Evolutionary conservation across 2,113 vertebrate species (phyloP).

Genomic region (Oryctolagus cuniculus): DNA sequence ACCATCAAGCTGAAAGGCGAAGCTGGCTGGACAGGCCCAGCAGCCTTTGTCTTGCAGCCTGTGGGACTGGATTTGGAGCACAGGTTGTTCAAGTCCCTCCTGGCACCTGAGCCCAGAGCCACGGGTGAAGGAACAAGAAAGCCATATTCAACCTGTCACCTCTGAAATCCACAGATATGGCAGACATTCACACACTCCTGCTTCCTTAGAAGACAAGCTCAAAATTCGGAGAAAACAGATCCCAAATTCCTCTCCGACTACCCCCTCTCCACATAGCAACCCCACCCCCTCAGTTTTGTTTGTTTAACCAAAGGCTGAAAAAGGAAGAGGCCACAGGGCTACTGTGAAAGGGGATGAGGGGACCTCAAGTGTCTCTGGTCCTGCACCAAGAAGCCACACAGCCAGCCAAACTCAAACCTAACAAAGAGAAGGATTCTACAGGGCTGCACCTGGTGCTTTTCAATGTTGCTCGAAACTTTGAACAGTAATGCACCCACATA

Average conservation of each 20-base stretch:
- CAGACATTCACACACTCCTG: background rate
- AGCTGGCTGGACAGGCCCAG: background rate
- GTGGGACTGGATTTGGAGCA: background rate
- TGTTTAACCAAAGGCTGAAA: background rate
- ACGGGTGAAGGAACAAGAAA: background rate
- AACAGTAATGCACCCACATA: background rate
- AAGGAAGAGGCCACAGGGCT: background rate
- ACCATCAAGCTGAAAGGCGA: background rate
- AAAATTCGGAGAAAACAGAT: constrained; percentile 4
- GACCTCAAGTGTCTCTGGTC: background rate
- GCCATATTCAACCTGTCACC: background rate
- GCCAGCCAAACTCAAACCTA: background rate
- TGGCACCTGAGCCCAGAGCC: too few species aligned
- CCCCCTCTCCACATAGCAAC: background rate
- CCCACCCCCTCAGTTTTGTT: background rate
- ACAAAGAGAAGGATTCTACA: background rate
- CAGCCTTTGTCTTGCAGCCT: background rate
- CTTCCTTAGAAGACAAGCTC: background rate
- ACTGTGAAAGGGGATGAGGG: background rate
- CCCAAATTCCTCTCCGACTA: background rate
- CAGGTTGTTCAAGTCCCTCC: background rate
- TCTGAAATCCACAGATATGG: background rate
- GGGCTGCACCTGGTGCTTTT: too few species aligned
- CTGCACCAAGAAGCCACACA: background rate
- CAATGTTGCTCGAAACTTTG: background rate